Evolutionary conservation across 2,888 invertebrate species (phyloP).

Genomic region (Agrotis exclamationis): DNA sequence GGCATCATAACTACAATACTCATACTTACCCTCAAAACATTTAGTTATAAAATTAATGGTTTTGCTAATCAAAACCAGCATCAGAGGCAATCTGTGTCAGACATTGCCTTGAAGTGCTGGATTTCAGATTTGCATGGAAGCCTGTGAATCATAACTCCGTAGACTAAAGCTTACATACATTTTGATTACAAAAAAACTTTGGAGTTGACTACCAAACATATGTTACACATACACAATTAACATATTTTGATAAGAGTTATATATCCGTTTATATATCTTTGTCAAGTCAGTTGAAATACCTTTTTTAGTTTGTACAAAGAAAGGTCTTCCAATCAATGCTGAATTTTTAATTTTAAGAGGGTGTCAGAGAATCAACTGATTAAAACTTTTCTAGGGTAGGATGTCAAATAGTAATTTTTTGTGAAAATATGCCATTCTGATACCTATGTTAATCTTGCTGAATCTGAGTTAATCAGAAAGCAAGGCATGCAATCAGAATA

Average conservation of each 20-base stretch:
- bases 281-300: neutral
- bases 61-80: neutral
- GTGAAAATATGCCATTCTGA: neutral
- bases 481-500: slow-evolving; percentile 1
- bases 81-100: neutral
- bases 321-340: neutral
- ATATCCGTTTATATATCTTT: neutral
- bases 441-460: neutral
- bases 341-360: neutral
- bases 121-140: neutral
- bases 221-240: neutral
- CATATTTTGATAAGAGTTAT: neutral
- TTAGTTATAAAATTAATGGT: neutral
- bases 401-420: slow-evolving; percentile 9
- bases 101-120: no score
- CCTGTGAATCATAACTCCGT: neutral
- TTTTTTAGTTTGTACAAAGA: no score
- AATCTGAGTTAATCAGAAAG: neutral
- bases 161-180: neutral
- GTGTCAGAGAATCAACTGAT: neutral
- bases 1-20: no score
- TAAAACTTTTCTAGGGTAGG: slow-evolving; percentile 30
- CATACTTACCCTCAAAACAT: neutral
- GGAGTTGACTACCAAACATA: neutral
- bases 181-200: neutral